Evolutionary conservation across 2,888 invertebrate species (phyloP), one percentile per base, ranked within the genome.

Genomic region (Drosophila sordidapex): DNA sequence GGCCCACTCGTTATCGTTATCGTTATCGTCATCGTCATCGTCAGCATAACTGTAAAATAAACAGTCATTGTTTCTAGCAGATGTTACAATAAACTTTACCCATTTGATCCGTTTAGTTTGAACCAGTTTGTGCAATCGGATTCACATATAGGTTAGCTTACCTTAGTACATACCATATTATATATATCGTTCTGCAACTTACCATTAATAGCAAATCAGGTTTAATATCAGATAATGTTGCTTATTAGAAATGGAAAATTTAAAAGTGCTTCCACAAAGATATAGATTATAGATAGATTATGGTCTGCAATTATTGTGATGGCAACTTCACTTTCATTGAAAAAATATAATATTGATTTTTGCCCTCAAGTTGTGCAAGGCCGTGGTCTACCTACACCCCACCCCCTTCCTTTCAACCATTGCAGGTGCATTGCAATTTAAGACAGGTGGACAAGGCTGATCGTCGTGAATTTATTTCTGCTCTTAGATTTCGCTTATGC

Each of bases 71-170:
- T 27, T 33, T 13, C 46, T 18, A 43, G 35, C 58, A 59, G 52
- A 61, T 64, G 61, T 63, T 43, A 18, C 53, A 62, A 62, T 46
- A 73, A 76, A 76, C 69, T 76, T 65, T 57, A 5, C 52, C 63
- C 65, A 65, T 66, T 76, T 63, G 51, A 59, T 43, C 52, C 58
- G 63, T 54, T 64, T 60, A 15, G 46, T n/a, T 21, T 31, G 15
- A 40, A 46, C 3, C 25, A 54, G 43, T 66, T 77, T 77, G 77
- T 78, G 66, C 74, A 78, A 78, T 74, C 79, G 64, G 78, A 8
- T 38, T 38, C 18, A 18, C 38, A 38, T 38, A 38, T 38, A 8
- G 38, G 18, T 8, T 8, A 38, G 2, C 13, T 35, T 35, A 13
- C 35, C 2, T 13, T 13, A 35, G 13, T 35, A 13, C 13, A 35